Percentiles rank a stretch among this genome's conserved stretches.
Evolutionary conservation across 2,888 invertebrate genomes (phyloP).

Genomic region (Salticus scenicus): DNA sequence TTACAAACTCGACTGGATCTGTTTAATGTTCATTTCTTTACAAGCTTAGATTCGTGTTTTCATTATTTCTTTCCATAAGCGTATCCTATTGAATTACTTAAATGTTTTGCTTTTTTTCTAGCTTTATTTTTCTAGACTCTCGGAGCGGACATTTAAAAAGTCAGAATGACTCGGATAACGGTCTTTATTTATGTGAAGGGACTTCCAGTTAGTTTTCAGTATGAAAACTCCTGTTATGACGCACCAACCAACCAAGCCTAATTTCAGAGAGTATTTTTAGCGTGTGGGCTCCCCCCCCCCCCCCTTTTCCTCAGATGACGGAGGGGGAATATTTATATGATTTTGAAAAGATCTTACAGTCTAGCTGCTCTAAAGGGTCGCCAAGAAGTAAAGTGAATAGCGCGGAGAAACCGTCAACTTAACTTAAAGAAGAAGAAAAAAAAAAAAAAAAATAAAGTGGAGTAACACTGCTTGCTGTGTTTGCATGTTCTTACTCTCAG

Average conservation of each 20-base stretch:
- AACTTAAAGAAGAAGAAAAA: neutral
- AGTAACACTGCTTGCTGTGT: slow-evolving; percentile 3
- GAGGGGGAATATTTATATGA: slow-evolving; percentile 12
- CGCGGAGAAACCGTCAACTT: neutral
- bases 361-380: neutral
- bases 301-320: neutral
- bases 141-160: neutral
- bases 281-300: neutral
- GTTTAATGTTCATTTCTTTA: neutral
- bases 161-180: neutral
- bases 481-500: neutral
- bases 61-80: neutral
- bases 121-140: neutral
- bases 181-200: neutral
- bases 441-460: neutral
- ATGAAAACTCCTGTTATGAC: neutral
- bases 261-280: neutral
- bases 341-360: slow-evolving; percentile 11
- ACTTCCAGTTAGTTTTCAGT: neutral
- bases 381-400: slow-evolving; percentile 11
- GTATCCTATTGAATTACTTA: neutral
- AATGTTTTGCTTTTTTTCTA: neutral
- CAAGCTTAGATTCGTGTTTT: neutral
- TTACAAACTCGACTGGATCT: neutral
- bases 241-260: slow-evolving; percentile 2